phyloP scores from a whole-genome alignment of 2,113 vertebrate species.

The Brachirus orientalis region DNA sequence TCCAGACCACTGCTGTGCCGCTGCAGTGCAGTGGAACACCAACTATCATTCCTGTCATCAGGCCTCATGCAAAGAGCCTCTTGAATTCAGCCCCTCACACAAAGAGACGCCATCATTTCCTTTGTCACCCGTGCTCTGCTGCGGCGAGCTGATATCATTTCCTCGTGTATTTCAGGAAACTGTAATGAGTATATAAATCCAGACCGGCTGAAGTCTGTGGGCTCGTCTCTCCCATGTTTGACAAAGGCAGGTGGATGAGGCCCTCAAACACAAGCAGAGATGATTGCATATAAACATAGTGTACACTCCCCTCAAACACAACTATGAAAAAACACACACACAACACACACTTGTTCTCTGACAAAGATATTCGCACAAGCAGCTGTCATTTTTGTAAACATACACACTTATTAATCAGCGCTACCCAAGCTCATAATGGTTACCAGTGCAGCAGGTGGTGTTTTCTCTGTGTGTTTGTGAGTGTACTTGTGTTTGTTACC shows the following conservation, averaged over 20 bases:
- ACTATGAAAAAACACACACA: not conserved
- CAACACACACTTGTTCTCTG: not conserved
- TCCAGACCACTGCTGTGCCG: slow-evolving; percentile 43
- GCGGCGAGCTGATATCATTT: slow-evolving; percentile 48
- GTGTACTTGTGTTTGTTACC: too few relatives aligned
- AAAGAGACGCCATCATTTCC: slow-evolving; percentile 54
- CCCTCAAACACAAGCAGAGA: slow-evolving; percentile 29
- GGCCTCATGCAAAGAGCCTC: slow-evolving; percentile 47
- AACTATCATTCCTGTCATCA: slow-evolving; percentile 55
- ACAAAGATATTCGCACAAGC: slow-evolving; percentile 1
- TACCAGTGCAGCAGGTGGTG: not conserved
- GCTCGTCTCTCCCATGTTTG: slow-evolving; percentile 42
- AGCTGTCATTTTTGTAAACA: slow-evolving; percentile 1
- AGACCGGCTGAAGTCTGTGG: slow-evolving; percentile 45
- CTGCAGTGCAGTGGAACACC: slow-evolving; percentile 31
- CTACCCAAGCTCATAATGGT: not conserved
- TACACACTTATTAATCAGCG: not conserved
- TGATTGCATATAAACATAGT: slow-evolving; percentile 18
- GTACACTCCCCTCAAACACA: slow-evolving; percentile 6
- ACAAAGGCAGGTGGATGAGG: slow-evolving; percentile 46
- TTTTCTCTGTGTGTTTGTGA: not conserved
- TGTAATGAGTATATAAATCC: slow-evolving; percentile 38
- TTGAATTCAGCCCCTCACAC: slow-evolving; percentile 46
- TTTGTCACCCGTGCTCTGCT: slow-evolving; percentile 32
- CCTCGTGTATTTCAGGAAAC: slow-evolving; percentile 54